phyloP scores from a whole-genome alignment of 2,113 vertebrate species.

The Hippocampus guttulatus region DNA sequence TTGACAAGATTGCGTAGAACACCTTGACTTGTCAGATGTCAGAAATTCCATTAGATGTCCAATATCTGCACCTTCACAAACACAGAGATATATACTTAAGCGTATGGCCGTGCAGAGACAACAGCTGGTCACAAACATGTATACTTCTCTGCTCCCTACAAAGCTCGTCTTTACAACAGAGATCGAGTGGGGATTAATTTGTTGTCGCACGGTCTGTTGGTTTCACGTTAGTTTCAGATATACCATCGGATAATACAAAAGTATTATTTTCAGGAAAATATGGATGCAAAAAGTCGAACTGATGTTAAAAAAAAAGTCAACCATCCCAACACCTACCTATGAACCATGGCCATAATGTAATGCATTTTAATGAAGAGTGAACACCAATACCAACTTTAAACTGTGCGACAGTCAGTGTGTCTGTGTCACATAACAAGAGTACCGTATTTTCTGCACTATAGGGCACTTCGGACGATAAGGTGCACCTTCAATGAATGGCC shows the following conservation, averaged over 20 bases:
- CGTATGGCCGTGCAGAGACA: slow-evolving; percentile 15
- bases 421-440: too few species aligned
- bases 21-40: slow-evolving; percentile 28
- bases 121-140: slow-evolving; percentile 58
- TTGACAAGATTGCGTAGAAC: slow-evolving; percentile 50
- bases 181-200: slow-evolving; percentile 52
- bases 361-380: not conserved
- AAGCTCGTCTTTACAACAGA: slow-evolving; percentile 58
- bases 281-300: not conserved
- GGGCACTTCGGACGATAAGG: too few species aligned
- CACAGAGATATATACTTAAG: not conserved
- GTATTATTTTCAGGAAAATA: slow-evolving; percentile 24
- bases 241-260: slow-evolving; percentile 13
- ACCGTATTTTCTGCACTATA: too few species aligned
- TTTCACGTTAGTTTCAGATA: slow-evolving; percentile 28
- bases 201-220: slow-evolving; percentile 18
- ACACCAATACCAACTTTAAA: not conserved
- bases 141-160: slow-evolving; percentile 31
- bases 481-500: too few species aligned
- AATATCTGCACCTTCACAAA: not conserved
- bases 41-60: slow-evolving; percentile 10
- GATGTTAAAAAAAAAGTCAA: not conserved
- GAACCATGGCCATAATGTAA: not conserved
- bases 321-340: not conserved
- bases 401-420: too few species aligned